Conservation (phyloP, 2,888 invertebrate species). For the Machimus atricapillus region DNA sequence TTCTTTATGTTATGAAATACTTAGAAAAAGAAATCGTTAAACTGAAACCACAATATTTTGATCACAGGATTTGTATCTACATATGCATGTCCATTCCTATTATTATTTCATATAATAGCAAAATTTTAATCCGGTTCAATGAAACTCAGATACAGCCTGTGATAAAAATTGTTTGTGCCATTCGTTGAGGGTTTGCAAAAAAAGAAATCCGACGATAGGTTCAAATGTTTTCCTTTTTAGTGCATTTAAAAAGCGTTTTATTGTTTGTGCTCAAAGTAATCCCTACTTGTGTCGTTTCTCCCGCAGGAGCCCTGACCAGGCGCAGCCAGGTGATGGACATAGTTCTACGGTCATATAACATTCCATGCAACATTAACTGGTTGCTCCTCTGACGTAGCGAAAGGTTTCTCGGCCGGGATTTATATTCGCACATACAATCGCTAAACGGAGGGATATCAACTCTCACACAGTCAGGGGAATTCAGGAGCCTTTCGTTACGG, state of each 20-base stretch:
- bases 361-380: constrained; percentile 39
- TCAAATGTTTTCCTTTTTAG: background rate
- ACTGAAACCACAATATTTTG: background rate
- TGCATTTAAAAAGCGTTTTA: background rate
- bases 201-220: background rate
- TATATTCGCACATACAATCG: constrained; percentile 13
- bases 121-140: background rate
- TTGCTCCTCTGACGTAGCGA: constrained; percentile 11
- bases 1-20: no score
- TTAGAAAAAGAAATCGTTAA: background rate
- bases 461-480: background rate
- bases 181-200: background rate
- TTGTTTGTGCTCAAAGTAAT: background rate
- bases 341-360: constrained; percentile 18
- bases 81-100: background rate
- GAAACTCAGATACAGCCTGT: background rate
- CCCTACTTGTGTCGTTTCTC: background rate
- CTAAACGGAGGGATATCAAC: constrained; percentile 20
- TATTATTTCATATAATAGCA: background rate
- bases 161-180: background rate
- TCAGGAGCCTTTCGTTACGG: background rate
- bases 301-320: background rate
- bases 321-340: constrained; percentile 10
- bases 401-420: background rate
- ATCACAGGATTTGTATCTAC: background rate